phyloP scores from a whole-genome alignment of 1,140 invertebrate genomes.

The Chymomyza costata region DNA sequence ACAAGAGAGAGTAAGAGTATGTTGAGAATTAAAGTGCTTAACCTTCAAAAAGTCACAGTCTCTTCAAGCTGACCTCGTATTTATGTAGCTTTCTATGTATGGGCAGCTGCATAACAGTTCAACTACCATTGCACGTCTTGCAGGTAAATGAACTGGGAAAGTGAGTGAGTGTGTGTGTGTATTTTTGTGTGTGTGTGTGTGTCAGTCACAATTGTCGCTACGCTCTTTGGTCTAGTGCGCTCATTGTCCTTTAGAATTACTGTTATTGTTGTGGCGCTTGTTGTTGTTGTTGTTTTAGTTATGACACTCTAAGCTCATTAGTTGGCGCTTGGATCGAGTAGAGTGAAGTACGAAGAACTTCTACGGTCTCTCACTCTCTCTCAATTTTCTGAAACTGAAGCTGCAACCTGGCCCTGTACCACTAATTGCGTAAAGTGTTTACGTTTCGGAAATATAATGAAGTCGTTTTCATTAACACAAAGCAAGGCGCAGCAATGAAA shows the following conservation, averaged over 20 bases:
- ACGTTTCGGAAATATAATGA: slow-evolving; percentile 70
- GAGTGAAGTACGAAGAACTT: background rate
- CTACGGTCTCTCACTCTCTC: background rate
- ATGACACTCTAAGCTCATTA: slow-evolving; percentile 68
- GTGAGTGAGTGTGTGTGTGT: slow-evolving; percentile 17
- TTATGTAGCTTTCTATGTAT: no score
- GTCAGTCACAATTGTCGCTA: slow-evolving; percentile 14
- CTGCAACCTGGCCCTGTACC: slow-evolving; percentile 33
- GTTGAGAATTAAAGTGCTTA: no score
- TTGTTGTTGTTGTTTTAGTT: slow-evolving; percentile 36
- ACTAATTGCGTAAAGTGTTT: slow-evolving; percentile 73
- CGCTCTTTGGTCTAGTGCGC: slow-evolving; percentile 33
- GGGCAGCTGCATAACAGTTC: no score
- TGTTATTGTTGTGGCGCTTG: slow-evolving; percentile 34
- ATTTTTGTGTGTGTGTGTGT: slow-evolving; percentile 8
- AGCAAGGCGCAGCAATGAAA: no score
- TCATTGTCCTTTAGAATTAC: slow-evolving; percentile 47
- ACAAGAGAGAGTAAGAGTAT: no score
- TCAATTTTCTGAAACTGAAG: slow-evolving; percentile 4
- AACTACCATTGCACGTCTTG: slow-evolving; percentile 39
- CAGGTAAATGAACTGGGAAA: slow-evolving; percentile 65
- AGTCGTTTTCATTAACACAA: slow-evolving; percentile 68
- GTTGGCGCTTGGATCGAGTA: slow-evolving; percentile 60
- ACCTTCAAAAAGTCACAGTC: no score
- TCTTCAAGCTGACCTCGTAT: no score